Evolutionary conservation across 2,113 vertebrate genomes (phyloP).

Genomic region (Egretta garzetta): DNA sequence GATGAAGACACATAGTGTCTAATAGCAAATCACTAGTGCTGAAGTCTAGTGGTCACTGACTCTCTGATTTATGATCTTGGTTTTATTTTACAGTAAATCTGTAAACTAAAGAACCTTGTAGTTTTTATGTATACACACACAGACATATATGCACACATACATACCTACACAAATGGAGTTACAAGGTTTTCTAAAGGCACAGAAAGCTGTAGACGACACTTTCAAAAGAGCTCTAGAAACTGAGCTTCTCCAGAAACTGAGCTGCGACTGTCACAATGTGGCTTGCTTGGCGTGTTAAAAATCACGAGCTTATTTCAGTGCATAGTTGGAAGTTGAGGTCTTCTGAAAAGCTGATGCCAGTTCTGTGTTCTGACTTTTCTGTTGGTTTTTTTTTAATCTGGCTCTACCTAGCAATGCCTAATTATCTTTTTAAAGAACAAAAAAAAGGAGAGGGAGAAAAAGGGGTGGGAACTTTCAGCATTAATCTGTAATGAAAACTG

Average conservation of each 20-base stretch:
- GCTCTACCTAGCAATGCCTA: background rate
- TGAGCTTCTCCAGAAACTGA: background rate
- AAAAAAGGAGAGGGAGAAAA: background rate
- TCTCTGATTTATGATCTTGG: background rate
- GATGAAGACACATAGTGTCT: background rate
- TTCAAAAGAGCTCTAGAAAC: background rate
- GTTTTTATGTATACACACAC: background rate
- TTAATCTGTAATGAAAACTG: background rate
- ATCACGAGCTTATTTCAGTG: background rate
- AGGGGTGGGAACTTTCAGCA: background rate
- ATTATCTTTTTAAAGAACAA: background rate
- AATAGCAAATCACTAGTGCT: background rate
- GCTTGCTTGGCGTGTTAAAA: background rate
- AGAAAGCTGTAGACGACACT: background rate
- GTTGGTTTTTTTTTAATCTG: background rate
- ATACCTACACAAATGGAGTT: background rate
- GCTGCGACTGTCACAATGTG: background rate
- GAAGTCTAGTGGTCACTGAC: background rate
- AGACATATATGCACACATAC: background rate
- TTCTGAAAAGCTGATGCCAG: background rate
- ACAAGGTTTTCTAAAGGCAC: background rate
- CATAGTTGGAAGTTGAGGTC: background rate
- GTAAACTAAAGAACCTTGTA: background rate
- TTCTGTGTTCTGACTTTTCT: background rate
- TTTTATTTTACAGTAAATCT: background rate